These are phyloP conservation scores for Eristalis tenax DNA, from an alignment of 2,888 invertebrate species.

Conservation along the genomic window DNA sequence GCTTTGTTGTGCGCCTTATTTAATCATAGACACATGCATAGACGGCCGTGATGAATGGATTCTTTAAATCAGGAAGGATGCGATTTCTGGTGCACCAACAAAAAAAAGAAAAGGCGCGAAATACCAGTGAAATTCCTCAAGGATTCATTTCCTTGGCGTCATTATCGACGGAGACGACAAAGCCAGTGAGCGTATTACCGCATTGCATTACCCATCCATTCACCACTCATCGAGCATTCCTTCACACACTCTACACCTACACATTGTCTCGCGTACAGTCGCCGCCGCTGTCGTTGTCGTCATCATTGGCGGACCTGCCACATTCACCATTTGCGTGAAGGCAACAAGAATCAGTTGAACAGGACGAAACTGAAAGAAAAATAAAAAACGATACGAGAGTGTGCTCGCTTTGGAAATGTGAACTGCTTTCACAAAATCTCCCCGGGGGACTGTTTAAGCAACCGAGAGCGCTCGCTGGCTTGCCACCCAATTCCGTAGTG, in stretches of 20 bases:
- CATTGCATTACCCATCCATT: conserved; percentile 52
- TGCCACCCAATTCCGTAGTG: conserved; percentile 2
- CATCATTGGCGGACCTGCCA: conserved; percentile 15
- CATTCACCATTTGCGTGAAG: conserved; percentile 44
- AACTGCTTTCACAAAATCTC: conserved; percentile 67
- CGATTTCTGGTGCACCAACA: conserved; percentile 41
- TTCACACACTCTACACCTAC: conserved; percentile 19
- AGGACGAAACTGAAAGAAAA: background rate
- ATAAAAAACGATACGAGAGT: conserved; percentile 39
- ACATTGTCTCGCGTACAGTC: background rate
- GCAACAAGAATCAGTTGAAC: conserved; percentile 4
- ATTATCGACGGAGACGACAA: conserved; percentile 60
- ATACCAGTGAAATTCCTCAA: conserved; percentile 29
- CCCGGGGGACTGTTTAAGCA: conserved; percentile 71
- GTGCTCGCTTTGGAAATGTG: conserved; percentile 53
- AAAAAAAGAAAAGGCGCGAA: background rate
- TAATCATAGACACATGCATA: conserved; percentile 44
- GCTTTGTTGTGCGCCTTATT: conserved; percentile 47
- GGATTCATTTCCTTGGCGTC: conserved; percentile 66
- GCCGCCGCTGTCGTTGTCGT: background rate
- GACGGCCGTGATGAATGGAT: background rate
- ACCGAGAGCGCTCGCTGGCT: conserved; percentile 41
- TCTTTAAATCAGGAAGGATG: conserved; percentile 64
- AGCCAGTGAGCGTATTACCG: conserved; percentile 42
- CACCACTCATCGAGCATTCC: background rate